Base-by-base conservation (phyloP, 1,140 invertebrate species). In the Pseudomyrmex cubaensis region DNA sequence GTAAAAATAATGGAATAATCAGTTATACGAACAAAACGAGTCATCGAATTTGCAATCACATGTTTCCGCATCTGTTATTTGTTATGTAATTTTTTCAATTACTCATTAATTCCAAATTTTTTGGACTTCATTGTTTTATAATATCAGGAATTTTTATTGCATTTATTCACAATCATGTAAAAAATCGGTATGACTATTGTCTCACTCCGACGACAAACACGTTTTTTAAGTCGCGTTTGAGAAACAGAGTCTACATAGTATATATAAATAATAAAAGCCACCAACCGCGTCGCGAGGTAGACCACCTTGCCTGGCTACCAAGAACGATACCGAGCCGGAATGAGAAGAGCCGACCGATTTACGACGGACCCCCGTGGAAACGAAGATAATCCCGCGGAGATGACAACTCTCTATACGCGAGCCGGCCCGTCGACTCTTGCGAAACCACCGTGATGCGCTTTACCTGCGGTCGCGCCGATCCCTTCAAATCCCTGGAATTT, bases 261-360 rank as follows among this genome's bases (percentile, higher is more conserved):
- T 20, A 20, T 20, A 20, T 20, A 20, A 20, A 82, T 52, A 44
- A 57, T 52, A 56, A 57, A 72, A 64, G 54, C n/a, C 54, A 10
- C 7, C 62, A 75, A 62, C 35, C 56, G 52, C 44, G 10, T 4
- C 17, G 20, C n/a, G 48, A 57, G 8, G 13, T 20, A 72, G 77
- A 85, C 85, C 85, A 87, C 84, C 84, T 85, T 61, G 77, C 54
- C 35, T 8, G 12, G 72, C 72, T 76, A 77, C 72, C 25, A 62
- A 57, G 77, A 85, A 85, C 44, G n/a, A 85, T 85, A 77, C 77
- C 66, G 25, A 87, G 20, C 17, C 2, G 2, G 70, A 72, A 83
- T 85, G 77, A 90, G 82, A 84, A 87, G 74, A 20, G 35, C 80
- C 83, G 87, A 61, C 74, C 82, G 74, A 84, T 85, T 87, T 84